A percentile compares a stretch with the other conserved stretches of the same genome.
phyloP scores from a whole-genome alignment of 2,797 vertebrate genomes.

The Astyanax mexicanus region DNA sequence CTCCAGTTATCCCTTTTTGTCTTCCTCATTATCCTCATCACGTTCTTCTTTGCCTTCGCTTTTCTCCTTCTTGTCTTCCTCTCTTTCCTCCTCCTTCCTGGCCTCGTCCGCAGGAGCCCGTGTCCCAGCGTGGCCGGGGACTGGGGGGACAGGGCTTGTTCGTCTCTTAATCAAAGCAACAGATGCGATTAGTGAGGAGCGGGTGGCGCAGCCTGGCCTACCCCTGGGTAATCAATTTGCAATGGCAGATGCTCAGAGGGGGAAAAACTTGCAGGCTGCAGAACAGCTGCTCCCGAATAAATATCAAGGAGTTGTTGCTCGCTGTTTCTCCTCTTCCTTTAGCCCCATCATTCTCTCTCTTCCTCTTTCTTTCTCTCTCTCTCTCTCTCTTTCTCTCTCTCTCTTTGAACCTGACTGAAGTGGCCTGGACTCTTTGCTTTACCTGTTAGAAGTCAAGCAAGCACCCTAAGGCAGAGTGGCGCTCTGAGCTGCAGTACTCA shows the following conservation, averaged over 20 bases:
- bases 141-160: slow-evolving; percentile 48
- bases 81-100: slow-evolving; percentile 7
- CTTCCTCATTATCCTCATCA: slow-evolving; percentile 12
- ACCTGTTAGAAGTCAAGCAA: slow-evolving; percentile 6
- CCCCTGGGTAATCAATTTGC: slow-evolving; percentile 78
- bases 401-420: slow-evolving; percentile 38
- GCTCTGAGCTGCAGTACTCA: neutral
- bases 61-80: slow-evolving; percentile 1
- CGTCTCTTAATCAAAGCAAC: slow-evolving; percentile 74
- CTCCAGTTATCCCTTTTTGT: neutral
- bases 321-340: slow-evolving; percentile 20
- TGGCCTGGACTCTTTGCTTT: slow-evolving; percentile 22
- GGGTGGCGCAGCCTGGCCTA: slow-evolving; percentile 56
- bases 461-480: neutral
- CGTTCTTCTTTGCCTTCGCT: neutral
- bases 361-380: slow-evolving; percentile 29
- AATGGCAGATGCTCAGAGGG: slow-evolving; percentile 73
- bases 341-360: slow-evolving; percentile 12
- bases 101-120: slow-evolving; percentile 17
- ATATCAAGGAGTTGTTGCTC: slow-evolving; percentile 53
- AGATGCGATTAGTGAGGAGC: slow-evolving; percentile 68
- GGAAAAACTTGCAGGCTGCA: slow-evolving; percentile 60
- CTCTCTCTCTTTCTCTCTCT: neutral
- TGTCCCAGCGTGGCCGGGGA: slow-evolving; percentile 23
- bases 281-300: slow-evolving; percentile 68